These are phyloP conservation scores for Decapterus maruadsi DNA, from an alignment of 2,797 vertebrate genomes.

Conservation along the genomic window DNA sequence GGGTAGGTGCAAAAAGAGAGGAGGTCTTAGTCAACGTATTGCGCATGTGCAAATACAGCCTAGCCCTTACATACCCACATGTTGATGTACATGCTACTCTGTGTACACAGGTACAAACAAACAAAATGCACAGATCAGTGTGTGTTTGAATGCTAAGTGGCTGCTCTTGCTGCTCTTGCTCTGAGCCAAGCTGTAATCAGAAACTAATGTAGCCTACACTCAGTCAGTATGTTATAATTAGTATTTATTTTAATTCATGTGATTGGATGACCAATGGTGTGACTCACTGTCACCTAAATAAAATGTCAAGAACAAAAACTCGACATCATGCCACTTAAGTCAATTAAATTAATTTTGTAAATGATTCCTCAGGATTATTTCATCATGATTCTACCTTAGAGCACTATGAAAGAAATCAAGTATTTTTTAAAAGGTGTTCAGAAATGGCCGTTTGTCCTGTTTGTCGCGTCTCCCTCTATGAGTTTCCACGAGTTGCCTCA, in stretches of 20 bases:
- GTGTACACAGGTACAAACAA: slow-evolving; percentile 14
- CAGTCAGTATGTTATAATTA: neutral
- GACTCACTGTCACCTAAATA: neutral
- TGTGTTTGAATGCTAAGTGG: neutral
- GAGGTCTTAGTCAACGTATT: slow-evolving; percentile 59
- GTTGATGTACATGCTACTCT: slow-evolving; percentile 32
- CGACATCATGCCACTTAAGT: neutral
- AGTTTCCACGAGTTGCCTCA: too few species aligned
- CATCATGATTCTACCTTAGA: neutral
- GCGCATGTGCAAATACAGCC: slow-evolving; percentile 68
- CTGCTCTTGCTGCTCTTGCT: neutral
- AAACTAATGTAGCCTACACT: too few species aligned
- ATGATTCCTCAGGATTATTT: neutral
- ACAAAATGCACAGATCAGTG: neutral
- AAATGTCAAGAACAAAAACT: neutral
- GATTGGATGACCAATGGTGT: neutral
- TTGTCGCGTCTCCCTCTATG: too few species aligned
- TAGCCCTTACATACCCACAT: slow-evolving; percentile 43
- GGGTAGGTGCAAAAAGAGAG: slow-evolving; percentile 72
- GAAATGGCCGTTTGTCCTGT: too few species aligned
- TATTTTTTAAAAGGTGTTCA: neutral
- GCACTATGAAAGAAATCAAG: neutral
- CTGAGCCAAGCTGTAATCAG: neutral
- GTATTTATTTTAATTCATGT: neutral
- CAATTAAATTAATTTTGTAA: neutral